Conservation (phyloP, 2,113 vertebrate genomes). For the Dermatemys mawii region DNA sequence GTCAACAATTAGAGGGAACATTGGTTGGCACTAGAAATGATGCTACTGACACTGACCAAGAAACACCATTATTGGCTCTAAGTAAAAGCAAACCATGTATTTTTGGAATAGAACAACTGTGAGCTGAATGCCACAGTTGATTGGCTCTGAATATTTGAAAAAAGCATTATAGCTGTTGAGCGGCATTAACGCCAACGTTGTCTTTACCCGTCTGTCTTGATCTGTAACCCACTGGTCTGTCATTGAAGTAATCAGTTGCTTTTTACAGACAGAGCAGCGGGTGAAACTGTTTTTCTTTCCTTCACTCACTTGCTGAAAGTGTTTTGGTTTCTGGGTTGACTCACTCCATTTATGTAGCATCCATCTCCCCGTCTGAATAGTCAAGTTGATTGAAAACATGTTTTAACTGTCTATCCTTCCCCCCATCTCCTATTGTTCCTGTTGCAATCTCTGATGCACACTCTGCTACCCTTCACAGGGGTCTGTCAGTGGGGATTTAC, state of each 20-base stretch:
- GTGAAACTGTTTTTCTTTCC: slow-evolving; percentile 46
- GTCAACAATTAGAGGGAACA: no score
- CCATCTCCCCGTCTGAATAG: slow-evolving; percentile 35
- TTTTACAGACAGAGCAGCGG: not conserved
- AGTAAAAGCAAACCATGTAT: accelerated
- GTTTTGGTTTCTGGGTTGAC: slow-evolving; percentile 44
- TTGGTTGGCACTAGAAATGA: not conserved
- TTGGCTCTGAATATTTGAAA: not conserved
- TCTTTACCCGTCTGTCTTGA: not conserved
- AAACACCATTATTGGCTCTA: not conserved
- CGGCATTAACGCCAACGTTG: not conserved
- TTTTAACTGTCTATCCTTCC: slow-evolving; percentile 55
- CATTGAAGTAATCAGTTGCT: not conserved
- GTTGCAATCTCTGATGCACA: not conserved
- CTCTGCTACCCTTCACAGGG: not conserved
- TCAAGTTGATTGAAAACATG: slow-evolving; percentile 32
- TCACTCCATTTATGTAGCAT: slow-evolving; percentile 27
- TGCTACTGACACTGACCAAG: accelerated
- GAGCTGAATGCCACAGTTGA: not conserved
- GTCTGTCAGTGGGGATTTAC: not conserved
- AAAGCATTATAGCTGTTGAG: accelerated
- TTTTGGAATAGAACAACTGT: not conserved
- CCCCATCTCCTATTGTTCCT: slow-evolving; percentile 40
- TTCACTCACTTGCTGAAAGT: not conserved
- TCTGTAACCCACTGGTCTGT: accelerated